Conservation (phyloP, 2,797 vertebrate species). For the Rhadinocentrus ornatus region DNA sequence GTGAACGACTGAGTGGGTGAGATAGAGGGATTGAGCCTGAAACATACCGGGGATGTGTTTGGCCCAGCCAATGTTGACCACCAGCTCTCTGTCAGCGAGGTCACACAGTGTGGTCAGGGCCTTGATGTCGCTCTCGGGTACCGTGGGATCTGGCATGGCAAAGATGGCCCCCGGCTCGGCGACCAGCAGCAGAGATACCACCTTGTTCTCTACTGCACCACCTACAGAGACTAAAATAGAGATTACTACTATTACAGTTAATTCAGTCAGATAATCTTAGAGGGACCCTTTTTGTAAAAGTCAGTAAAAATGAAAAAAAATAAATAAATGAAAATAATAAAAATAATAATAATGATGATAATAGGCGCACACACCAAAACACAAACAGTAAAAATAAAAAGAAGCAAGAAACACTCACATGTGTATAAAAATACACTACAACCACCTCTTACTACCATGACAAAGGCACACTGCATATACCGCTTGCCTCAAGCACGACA, state of each 20-base stretch:
- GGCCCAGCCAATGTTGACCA: slow-evolving; percentile 98
- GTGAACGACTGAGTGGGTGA: slow-evolving; percentile 15
- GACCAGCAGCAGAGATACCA: slow-evolving; percentile 94
- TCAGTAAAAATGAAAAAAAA: neutral
- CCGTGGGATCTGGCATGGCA: slow-evolving; percentile 96
- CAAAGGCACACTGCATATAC: neutral
- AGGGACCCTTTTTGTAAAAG: neutral
- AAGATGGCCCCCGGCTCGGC: slow-evolving; percentile 97
- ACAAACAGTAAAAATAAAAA: neutral
- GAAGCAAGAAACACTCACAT: neutral
- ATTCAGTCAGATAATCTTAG: neutral
- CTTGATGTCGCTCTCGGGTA: slow-evolving; percentile 97
- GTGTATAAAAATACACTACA: too few species aligned
- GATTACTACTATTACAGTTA: neutral
- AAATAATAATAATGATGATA: too few species aligned
- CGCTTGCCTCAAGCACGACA: neutral
- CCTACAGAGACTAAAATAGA: slow-evolving; percentile 66
- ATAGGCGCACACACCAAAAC: neutral
- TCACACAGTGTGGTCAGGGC: slow-evolving; percentile 97
- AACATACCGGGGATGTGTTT: slow-evolving; percentile 96
- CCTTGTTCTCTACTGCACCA: slow-evolving; percentile 90
- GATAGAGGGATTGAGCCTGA: slow-evolving; percentile 9
- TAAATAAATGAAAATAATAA: too few species aligned
- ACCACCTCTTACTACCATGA: neutral
- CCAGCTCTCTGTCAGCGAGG: slow-evolving; percentile 94